Evolutionary conservation across 2,797 vertebrate genomes (phyloP), one percentile per base, ranked within the genome.

Genomic region (Acanthopagrus latus): DNA sequence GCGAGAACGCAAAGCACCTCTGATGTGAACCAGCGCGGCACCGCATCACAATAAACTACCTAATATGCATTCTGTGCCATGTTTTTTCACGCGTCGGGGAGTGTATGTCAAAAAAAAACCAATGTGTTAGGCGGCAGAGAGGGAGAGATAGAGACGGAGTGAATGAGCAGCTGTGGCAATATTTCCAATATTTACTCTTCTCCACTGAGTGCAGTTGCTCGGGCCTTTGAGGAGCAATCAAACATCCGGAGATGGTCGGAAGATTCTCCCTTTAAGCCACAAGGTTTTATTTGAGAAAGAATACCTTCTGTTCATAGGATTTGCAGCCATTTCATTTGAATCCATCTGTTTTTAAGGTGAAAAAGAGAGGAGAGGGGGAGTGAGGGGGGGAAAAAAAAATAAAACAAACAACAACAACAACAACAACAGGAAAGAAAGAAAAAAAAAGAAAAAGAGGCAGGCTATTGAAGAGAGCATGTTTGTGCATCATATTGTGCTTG

Each of bases 401-500:
- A 97, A 97, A 97, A 96, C 96, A 97, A 97, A 97, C 87, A 90
- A 86, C 81, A 85, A 96, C 75, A 96, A 96, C 96, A 97, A 2
- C 29, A 33, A 33, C 29, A 33, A 33, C 29, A 33, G 29, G 29
- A 52, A 23, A 58, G 48, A 46, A n/a, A 84, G 71, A 84, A 80
- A 29, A 97, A 52, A 41, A 58, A 58, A 46, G 82, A 73, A 84
- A 80, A 7, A 7, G 29, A 33, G 29, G 82, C 77, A 20, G 95
- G 96, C 97, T 96, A 97, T 97, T 97, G 97, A 98, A 97, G 95
- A 94, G 96, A 95, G 96, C 94, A 94, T 96, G 97, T 97, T 97
- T 97, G 96, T 96, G 97, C 96, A 96, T 97, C 96, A 97, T 95
- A 99, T 99, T 99, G 97, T 98, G 97, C 97, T 97, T 97, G 97